These are phyloP conservation scores for Pangasius djambal DNA, from an alignment of 2,797 vertebrate genomes.

Conservation along the genomic window DNA sequence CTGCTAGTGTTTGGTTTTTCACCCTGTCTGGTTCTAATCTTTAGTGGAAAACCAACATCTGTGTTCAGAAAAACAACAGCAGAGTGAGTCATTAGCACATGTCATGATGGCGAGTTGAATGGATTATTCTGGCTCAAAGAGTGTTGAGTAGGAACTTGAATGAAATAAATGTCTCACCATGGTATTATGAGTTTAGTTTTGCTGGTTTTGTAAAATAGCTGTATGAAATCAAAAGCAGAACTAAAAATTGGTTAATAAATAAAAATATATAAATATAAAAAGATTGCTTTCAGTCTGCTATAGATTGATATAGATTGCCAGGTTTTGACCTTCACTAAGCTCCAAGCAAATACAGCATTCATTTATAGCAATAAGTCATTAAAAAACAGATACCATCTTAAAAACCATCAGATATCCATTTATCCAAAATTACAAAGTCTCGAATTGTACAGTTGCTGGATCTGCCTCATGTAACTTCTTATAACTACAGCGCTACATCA, in stretches of 20 bases:
- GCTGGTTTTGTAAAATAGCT: background rate
- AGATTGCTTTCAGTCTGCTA: slow-evolving; percentile 18
- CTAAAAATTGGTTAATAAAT: background rate
- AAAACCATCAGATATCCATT: background rate
- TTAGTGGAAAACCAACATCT: background rate
- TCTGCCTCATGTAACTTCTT: too few relatives aligned
- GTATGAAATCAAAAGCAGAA: background rate
- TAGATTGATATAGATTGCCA: slow-evolving; percentile 7
- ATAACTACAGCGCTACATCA: background rate
- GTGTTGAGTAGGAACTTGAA: background rate
- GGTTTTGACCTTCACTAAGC: background rate
- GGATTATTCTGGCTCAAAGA: background rate
- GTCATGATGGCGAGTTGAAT: background rate
- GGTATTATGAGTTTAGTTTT: background rate
- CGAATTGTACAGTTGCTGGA: background rate
- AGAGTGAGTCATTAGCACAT: slow-evolving; percentile 3
- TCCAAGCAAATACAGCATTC: background rate
- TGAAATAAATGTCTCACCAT: background rate
- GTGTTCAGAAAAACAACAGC: background rate
- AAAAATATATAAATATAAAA: slow-evolving; percentile 14
- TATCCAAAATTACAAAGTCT: background rate
- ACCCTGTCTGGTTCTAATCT: slow-evolving; percentile 1
- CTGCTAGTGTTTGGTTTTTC: background rate
- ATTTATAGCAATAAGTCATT: background rate
- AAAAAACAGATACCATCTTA: background rate